Conservation (phyloP, 2,113 vertebrate genomes). For the Pithys albifrons region DNA sequence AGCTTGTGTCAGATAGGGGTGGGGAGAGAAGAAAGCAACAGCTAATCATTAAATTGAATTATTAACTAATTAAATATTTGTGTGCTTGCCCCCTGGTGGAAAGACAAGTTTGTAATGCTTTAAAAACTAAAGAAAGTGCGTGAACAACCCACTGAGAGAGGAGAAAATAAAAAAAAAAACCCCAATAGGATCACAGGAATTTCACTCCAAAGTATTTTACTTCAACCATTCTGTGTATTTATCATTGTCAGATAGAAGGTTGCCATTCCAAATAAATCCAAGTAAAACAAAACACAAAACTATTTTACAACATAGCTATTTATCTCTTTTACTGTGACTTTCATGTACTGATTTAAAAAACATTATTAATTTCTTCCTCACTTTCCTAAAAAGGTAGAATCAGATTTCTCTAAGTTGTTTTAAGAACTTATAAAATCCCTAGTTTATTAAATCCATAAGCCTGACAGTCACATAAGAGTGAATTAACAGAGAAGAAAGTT, state of each 20-base stretch:
- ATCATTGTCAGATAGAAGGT: not conserved
- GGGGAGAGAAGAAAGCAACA: not conserved
- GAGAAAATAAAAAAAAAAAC: not conserved
- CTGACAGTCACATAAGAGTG: constrained; percentile 2
- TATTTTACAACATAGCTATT: not conserved
- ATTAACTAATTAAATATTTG: not conserved
- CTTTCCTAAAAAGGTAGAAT: constrained; percentile 2
- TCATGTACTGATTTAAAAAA: not conserved
- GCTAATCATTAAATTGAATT: not conserved
- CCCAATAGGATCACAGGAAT: not conserved
- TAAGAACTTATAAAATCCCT: constrained; percentile 35
- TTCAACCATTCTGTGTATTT: not conserved
- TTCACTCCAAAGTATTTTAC: not conserved
- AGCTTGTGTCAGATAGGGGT: not conserved
- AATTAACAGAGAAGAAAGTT: constrained; percentile 46
- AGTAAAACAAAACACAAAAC: not conserved
- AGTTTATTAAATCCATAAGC: constrained; percentile 32
- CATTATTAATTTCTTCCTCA: constrained; percentile 31
- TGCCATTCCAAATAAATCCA: not conserved
- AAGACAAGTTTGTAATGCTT: not conserved
- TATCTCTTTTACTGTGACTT: not conserved
- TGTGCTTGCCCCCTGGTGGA: constrained; percentile 46
- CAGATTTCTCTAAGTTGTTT: not conserved
- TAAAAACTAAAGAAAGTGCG: not conserved
- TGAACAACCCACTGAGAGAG: not conserved